Evolutionary conservation across 92 coral and sea anemone genomes (phyloP).

Genomic region (Umimayanthus chanpuru): DNA sequence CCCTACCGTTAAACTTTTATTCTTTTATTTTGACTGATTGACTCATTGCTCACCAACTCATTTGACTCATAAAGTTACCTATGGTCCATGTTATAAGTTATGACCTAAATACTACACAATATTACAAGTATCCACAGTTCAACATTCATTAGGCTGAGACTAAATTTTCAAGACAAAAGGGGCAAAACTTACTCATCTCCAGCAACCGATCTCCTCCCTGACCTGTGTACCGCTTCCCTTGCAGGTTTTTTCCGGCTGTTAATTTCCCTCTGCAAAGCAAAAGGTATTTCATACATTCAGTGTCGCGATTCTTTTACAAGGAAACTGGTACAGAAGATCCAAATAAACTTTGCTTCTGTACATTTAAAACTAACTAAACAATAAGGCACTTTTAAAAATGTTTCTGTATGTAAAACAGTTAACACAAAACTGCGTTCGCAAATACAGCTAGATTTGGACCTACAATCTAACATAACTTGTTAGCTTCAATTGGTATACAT

Average conservation of each 20-base stretch:
- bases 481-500: neutral
- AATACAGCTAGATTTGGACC: no score
- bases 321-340: neutral
- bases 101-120: neutral
- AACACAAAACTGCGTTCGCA: neutral
- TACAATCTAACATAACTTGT: no score
- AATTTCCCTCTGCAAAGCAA: conserved; percentile 57
- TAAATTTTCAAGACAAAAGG: neutral
- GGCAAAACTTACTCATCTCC: conserved; percentile 60
- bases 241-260: conserved; percentile 56
- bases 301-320: neutral
- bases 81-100: neutral
- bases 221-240: conserved; percentile 49
- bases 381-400: neutral
- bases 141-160: neutral
- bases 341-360: neutral
- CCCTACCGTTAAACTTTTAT: no score
- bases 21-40: no score
- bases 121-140: neutral
- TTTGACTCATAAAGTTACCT: no score
- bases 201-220: conserved; percentile 66
- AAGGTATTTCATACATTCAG: neutral
- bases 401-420: neutral
- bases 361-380: no score
- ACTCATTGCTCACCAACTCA: no score